Conservation (phyloP, 2,113 vertebrate species). For the Desmodus rotundus region DNA sequence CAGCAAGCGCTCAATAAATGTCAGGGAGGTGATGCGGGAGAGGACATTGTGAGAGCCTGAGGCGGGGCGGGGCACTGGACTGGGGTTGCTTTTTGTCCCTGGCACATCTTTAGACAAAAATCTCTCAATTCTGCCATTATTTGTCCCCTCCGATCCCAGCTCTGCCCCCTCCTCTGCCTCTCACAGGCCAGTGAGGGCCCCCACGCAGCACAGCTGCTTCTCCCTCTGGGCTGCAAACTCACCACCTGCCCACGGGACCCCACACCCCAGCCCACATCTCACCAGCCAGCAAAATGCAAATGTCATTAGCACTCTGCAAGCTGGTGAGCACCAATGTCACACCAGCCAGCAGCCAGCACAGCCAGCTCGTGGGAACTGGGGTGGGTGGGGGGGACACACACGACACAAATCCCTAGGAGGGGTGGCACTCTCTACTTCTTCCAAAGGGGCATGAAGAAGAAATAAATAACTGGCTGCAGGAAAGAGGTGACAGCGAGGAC, state of each 20-base stretch:
- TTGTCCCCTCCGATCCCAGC: not conserved
- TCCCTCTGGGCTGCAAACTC: not conserved
- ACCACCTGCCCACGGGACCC: not conserved
- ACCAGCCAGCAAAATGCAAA: slow-evolving; percentile 43
- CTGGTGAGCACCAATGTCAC: not conserved
- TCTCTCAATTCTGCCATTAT: not conserved
- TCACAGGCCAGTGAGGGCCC: rapidly evolving
- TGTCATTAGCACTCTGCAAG: slow-evolving; percentile 16
- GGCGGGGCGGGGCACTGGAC: not conserved
- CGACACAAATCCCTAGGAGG: not conserved
- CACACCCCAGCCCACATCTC: not conserved
- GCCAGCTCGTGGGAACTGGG: not conserved
- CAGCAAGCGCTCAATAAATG: not conserved
- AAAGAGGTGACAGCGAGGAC: not conserved
- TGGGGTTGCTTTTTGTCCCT: not conserved
- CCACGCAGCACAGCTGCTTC: not conserved
- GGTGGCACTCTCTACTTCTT: not conserved
- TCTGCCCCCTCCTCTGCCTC: not conserved
- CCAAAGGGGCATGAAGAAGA: not conserved
- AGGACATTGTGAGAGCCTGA: rapidly evolving
- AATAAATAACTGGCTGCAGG: not conserved
- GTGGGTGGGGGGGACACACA: rapidly evolving
- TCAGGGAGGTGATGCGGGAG: not conserved
- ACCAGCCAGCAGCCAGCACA: not conserved
- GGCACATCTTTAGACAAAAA: not conserved